Base-by-base conservation (phyloP, 53 echinoderm and acorn worm species). In the Mesocentrotus franciscanus region DNA sequence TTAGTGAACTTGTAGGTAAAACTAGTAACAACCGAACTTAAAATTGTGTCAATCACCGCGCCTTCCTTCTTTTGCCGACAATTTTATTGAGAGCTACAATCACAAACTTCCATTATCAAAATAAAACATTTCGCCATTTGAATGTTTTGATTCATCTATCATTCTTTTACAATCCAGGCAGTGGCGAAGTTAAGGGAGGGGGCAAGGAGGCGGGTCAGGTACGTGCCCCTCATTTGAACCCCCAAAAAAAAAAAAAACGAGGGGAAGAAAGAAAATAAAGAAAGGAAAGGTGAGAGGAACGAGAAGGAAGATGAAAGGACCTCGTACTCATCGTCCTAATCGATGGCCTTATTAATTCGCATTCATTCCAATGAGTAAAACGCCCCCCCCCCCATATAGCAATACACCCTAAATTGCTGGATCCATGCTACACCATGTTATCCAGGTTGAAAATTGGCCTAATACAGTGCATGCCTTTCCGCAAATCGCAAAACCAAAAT, bases 61-160 rank as follows among this genome's bases (percentile, higher is more conserved):
- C 55, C 49, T 84, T 49, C 84, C 84, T 55, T 84, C 49, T 20
- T 84, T 39, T 4, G 22, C 55, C 55, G 55, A 84, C 35, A 34
- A 75, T 81, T 8, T 72, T 32, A 10, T 49, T 49, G 30, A 33
- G 76, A 64, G 64, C 76, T 76, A 76, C 33, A 76, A 76, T 76
- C 76, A 76, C 76, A 76, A 76, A 76, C 84, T 24, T 7, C 22
- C 18, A 84, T 84, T 49, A 84, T 20, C 55, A 55, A 84, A 84
- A 84, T 84, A 84, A 84, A 84, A 84, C 55, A 49, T 84, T 42
- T 18, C 42, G 84, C 24, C 55, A 17, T 84, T 84, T 39, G 84
- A 22, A 42, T 84, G 55, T 84, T 84, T 84, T 17, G 84, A 84
- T 84, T 49, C 84, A 84, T 49, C 55, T 20, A 49, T 84, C 84